phyloP scores from a whole-genome alignment of 1,140 invertebrate genomes.

The Drosophila pallidifrons region DNA sequence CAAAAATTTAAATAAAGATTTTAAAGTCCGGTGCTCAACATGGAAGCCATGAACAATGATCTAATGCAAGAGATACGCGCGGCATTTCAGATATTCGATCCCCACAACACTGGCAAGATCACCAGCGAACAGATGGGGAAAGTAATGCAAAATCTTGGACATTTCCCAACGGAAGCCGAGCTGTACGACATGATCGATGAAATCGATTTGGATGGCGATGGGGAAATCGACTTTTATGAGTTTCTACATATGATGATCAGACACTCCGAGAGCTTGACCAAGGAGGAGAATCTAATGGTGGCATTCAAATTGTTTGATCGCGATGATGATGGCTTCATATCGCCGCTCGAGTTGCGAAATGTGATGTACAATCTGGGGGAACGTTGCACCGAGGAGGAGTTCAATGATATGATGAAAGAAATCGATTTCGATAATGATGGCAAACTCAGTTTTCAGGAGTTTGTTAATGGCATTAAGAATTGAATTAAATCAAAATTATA shows the following conservation, averaged over 20 bases:
- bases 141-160: slow-evolving; percentile 39
- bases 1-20: background rate
- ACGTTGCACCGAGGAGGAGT: slow-evolving; percentile 42
- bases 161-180: slow-evolving; percentile 52
- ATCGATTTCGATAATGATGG: slow-evolving; percentile 51
- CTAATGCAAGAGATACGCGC: slow-evolving; percentile 30
- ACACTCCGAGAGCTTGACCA: background rate
- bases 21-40: background rate
- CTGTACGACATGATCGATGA: slow-evolving; percentile 40
- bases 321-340: slow-evolving; percentile 39
- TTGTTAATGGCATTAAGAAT: slow-evolving; percentile 25
- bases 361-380: slow-evolving; percentile 40
- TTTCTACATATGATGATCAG: slow-evolving; percentile 34
- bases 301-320: slow-evolving; percentile 50
- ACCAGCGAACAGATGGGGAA: slow-evolving; percentile 22
- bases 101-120: slow-evolving; percentile 25
- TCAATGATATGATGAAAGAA: slow-evolving; percentile 52
- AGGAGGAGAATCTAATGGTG: slow-evolving; percentile 21
- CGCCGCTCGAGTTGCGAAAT: slow-evolving; percentile 10
- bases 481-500: slow-evolving; percentile 3
- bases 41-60: slow-evolving; percentile 45
- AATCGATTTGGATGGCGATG: slow-evolving; percentile 40
- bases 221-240: slow-evolving; percentile 19
- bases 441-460: slow-evolving; percentile 38
- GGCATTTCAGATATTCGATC: slow-evolving; percentile 39